Conservation (phyloP, 2,888 invertebrate genomes). For the Pseudanteris insignis region DNA sequence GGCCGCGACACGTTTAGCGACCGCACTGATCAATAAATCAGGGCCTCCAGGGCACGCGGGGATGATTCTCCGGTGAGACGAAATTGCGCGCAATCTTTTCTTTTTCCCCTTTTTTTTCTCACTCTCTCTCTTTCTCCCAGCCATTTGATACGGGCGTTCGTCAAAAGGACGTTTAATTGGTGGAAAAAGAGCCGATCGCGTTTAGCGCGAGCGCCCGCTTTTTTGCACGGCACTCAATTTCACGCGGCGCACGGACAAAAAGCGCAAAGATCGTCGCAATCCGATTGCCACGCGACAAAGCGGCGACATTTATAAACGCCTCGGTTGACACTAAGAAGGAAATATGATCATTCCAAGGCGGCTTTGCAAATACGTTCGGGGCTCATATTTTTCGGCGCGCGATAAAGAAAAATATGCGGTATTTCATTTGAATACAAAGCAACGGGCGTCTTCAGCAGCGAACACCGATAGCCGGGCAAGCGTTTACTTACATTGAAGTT, state of each 20-base stretch:
- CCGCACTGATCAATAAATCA: conserved; percentile 56
- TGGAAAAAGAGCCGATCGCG: conserved; percentile 29
- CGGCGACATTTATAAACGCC: conserved; percentile 45
- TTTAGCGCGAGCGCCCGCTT: too few species aligned
- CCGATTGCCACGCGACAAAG: conserved; percentile 43
- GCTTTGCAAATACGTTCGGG: conserved; percentile 37
- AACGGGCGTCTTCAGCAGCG: too few species aligned
- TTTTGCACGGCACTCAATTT: conserved; percentile 14
- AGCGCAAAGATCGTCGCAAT: conserved; percentile 34
- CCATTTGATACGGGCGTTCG: conserved; percentile 27
- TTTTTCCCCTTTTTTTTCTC: too few species aligned
- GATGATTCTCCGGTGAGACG: too few species aligned
- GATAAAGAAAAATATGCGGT: conserved; percentile 38
- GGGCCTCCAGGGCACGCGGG: conserved; percentile 10
- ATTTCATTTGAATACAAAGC: conserved; percentile 28
- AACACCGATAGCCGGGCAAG: too few species aligned
- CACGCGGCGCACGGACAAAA: conserved; percentile 17
- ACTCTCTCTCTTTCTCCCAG: too few species aligned
- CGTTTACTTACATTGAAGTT: too few species aligned
- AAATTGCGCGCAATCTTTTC: too few species aligned
- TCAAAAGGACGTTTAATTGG: conserved; percentile 16
- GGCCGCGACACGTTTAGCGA: conserved; percentile 49
- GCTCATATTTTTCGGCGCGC: conserved; percentile 28
- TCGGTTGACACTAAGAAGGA: conserved; percentile 37
- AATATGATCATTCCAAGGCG: conserved; percentile 45